Evolutionary conservation across 2,888 invertebrate species (phyloP).

Genomic region (Stenolophus ochropezus): DNA sequence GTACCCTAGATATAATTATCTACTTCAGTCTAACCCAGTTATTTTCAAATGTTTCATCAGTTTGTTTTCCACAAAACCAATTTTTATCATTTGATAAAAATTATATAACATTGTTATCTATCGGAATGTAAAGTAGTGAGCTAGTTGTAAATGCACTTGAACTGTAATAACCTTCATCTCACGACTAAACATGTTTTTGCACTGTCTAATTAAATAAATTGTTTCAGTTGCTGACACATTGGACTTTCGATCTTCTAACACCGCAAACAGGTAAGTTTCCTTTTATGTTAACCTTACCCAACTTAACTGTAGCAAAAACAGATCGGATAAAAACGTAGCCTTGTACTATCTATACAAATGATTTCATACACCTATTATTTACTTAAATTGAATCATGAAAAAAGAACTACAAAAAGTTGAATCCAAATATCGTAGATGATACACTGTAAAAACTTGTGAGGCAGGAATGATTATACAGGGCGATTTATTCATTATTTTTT

Average conservation of each 20-base stretch:
- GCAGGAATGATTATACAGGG: too few relatives aligned
- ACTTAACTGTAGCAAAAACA: slow-evolving; percentile 35
- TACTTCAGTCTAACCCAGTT: not conserved
- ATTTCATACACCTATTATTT: slow-evolving; percentile 37
- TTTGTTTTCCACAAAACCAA: not conserved
- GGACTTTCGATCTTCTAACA: slow-evolving; percentile 20
- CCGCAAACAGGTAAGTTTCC: slow-evolving; percentile 47
- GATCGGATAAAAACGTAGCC: slow-evolving; percentile 16
- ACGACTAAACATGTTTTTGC: slow-evolving; percentile 3
- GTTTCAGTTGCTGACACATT: slow-evolving; percentile 42
- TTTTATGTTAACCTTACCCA: slow-evolving; percentile 38
- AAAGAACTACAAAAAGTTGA: slow-evolving; percentile 4
- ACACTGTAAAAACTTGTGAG: too few relatives aligned
- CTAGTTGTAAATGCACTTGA: slow-evolving; percentile 9
- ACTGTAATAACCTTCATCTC: slow-evolving; percentile 42
- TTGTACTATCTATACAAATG: slow-evolving; percentile 53
- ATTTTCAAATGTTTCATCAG: not conserved
- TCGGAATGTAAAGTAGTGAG: not conserved
- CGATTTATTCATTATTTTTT: too few relatives aligned
- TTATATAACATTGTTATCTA: not conserved
- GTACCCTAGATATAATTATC: too few relatives aligned
- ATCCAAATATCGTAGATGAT: not conserved
- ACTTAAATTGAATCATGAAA: slow-evolving; percentile 19
- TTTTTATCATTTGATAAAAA: not conserved
- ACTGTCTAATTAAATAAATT: slow-evolving; percentile 42